Conservation (phyloP, 2,888 invertebrate species). For the Xiphydria camelus region DNA sequence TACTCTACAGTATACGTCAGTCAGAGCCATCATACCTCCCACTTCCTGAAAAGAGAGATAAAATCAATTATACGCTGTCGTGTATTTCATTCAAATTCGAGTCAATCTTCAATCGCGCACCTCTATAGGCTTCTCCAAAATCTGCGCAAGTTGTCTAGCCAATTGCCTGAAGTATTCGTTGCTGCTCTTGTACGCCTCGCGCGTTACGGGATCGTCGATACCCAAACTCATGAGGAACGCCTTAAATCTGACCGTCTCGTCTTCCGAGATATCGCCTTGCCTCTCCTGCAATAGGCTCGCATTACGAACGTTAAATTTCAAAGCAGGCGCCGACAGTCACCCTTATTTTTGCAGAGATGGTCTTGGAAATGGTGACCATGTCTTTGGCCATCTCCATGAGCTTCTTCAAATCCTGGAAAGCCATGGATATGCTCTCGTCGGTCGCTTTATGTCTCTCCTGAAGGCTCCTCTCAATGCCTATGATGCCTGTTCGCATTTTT, state of each 20-base stretch:
- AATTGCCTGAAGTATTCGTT: conserved; percentile 83
- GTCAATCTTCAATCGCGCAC: conserved; percentile 58
- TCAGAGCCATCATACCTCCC: conserved; percentile 95
- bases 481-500: conserved; percentile 84
- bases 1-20: conserved; percentile 95
- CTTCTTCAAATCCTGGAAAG: conserved; percentile 93
- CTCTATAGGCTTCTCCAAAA: conserved; percentile 79
- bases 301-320: conserved; percentile 17
- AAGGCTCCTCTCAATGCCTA: conserved; percentile 92
- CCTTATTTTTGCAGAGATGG: conserved; percentile 89
- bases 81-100: neutral
- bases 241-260: conserved; percentile 95
- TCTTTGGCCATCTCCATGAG: conserved; percentile 97
- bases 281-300: conserved; percentile 67
- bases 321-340: conserved; percentile 55
- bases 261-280: conserved; percentile 94
- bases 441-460: conserved; percentile 90
- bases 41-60: conserved; percentile 79
- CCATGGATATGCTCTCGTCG: conserved; percentile 87
- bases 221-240: conserved; percentile 95
- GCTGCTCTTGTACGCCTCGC: conserved; percentile 85
- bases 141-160: conserved; percentile 82
- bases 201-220: conserved; percentile 96
- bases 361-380: conserved; percentile 92
- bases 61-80: neutral